Conservation (phyloP, 2,113 vertebrate genomes). For the Cisticola juncidis region DNA sequence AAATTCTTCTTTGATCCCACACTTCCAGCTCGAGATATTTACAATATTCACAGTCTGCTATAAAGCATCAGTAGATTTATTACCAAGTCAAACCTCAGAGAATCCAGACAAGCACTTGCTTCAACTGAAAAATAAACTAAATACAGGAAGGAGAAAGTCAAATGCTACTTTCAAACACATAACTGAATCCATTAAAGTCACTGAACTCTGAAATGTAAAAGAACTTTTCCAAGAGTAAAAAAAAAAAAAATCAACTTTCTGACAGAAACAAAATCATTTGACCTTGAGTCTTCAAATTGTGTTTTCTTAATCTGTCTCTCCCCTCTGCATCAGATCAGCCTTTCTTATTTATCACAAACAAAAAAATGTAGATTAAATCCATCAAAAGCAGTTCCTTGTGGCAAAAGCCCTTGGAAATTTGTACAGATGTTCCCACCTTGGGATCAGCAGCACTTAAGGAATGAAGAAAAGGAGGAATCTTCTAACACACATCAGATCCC, state of each 20-base stretch:
- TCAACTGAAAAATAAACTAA: background rate
- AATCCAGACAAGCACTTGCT: background rate
- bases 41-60: slow-evolving; percentile 59
- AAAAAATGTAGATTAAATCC: background rate
- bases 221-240: background rate
- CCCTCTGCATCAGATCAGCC: background rate
- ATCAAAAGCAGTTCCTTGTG: background rate
- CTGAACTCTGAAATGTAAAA: slow-evolving; percentile 12
- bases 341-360: background rate
- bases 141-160: background rate
- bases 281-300: slow-evolving; percentile 29
- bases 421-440: background rate
- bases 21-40: slow-evolving; percentile 30
- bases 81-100: background rate
- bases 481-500: background rate
- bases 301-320: background rate
- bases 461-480: background rate
- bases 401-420: background rate
- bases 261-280: slow-evolving; percentile 47
- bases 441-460: background rate
- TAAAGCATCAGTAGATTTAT: slow-evolving; percentile 37
- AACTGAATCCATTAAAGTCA: background rate
- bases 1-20: background rate
- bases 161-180: background rate
- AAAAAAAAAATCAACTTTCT: background rate